Conservation (phyloP, 2,113 vertebrate species). For the Gracilinanus agilis region DNA sequence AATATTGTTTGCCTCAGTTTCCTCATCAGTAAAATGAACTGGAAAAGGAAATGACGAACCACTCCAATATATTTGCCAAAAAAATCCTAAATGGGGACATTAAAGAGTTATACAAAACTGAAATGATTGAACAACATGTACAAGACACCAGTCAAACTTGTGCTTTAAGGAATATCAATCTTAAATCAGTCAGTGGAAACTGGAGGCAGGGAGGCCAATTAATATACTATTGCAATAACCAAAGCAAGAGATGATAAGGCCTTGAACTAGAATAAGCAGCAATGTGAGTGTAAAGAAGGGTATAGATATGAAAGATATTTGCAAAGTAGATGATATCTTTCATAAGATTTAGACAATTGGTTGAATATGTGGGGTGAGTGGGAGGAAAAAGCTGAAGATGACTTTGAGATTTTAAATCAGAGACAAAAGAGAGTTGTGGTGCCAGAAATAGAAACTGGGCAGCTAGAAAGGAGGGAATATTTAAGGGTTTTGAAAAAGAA, state of each 20-base stretch:
- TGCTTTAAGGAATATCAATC: neutral
- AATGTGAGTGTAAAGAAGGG: neutral
- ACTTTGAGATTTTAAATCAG: neutral
- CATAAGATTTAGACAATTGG: neutral
- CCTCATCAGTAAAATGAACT: too few species aligned
- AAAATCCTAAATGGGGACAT: neutral
- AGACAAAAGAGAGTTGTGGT: neutral
- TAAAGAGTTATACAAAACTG: neutral
- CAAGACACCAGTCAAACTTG: neutral
- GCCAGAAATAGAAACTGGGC: neutral
- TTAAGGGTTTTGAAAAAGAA: neutral
- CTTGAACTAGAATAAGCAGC: neutral
- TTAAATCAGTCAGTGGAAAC: neutral
- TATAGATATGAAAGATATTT: neutral
- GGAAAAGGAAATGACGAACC: neutral
- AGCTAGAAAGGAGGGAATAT: neutral
- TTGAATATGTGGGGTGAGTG: neutral
- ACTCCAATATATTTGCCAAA: neutral
- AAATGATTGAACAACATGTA: neutral
- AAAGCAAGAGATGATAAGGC: neutral
- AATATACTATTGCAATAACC: neutral
- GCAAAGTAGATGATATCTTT: neutral
- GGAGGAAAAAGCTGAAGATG: neutral
- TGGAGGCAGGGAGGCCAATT: neutral
- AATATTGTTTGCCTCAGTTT: too few species aligned